Percentiles rank a stretch among this genome's conserved stretches.
Evolutionary conservation across 2,888 invertebrate genomes (phyloP).

Genomic region (Thera obeliscata): DNA sequence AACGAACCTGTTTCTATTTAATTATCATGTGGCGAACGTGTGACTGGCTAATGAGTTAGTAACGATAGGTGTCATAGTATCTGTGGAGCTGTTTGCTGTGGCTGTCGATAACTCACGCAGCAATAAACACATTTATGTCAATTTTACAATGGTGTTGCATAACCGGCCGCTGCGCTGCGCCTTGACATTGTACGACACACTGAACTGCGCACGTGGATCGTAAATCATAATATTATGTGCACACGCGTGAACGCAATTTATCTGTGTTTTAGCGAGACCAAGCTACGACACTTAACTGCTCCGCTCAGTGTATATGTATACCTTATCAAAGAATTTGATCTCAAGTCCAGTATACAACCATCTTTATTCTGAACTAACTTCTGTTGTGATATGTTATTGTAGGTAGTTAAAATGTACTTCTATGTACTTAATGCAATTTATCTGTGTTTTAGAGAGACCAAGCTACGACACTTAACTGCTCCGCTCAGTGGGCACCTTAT

Average conservation of each 20-base stretch:
- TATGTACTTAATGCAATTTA: constrained; percentile 30
- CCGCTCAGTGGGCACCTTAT: constrained; percentile 20
- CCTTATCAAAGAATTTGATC: constrained; percentile 7
- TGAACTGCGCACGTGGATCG: constrained; percentile 77
- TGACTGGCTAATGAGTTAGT: constrained; percentile 22
- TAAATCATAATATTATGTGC: constrained; percentile 66
- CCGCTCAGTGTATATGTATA: constrained; percentile 22
- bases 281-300: constrained; percentile 4
- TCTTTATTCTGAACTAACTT: constrained; percentile 10
- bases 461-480: constrained; percentile 4
- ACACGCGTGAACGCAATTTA: constrained; percentile 44
- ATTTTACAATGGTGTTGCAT: constrained; percentile 77
- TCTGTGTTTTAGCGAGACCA: constrained; percentile 37
- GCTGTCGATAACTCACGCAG: constrained; percentile 49
- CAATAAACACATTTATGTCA: constrained; percentile 73
- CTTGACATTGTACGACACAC: constrained; percentile 81
- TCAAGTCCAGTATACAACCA: constrained; percentile 2
- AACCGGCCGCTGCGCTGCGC: constrained; percentile 63
- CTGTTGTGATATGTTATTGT: background rate
- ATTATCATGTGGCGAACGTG: constrained; percentile 18
- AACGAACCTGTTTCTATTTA: constrained; percentile 28
- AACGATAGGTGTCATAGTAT: constrained; percentile 42
- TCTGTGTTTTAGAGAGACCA: constrained; percentile 37
- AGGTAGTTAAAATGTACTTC: background rate
- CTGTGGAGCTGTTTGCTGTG: constrained; percentile 44